phyloP scores from a whole-genome alignment of 2,113 vertebrate genomes.

The Platanista minor region DNA sequence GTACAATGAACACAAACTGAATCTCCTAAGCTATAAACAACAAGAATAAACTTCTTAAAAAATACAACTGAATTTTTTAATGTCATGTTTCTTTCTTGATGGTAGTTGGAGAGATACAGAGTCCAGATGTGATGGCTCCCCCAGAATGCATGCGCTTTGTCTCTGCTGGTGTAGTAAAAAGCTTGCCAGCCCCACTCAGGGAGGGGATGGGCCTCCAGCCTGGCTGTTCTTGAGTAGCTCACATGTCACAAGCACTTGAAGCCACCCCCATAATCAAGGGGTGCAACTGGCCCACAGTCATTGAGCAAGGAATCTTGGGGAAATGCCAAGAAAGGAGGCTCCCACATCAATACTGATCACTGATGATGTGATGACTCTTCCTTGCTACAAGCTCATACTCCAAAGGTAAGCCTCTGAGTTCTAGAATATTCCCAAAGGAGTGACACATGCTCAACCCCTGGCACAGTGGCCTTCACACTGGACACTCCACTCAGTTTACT shows the following conservation, averaged over 20 bases:
- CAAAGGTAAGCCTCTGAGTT: neutral
- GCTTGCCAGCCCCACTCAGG: conserved; percentile 34
- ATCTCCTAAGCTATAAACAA: conserved; percentile 42
- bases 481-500: neutral
- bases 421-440: neutral
- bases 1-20: conserved; percentile 24
- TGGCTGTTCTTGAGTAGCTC: conserved; percentile 20
- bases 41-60: conserved; percentile 52
- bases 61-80: conserved; percentile 49
- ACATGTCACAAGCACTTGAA: neutral
- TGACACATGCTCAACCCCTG: neutral
- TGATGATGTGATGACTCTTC: neutral
- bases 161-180: neutral
- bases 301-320: neutral
- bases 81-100: conserved; percentile 59
- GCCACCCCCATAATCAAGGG: neutral
- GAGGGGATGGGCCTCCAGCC: neutral
- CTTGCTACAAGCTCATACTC: neutral
- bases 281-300: neutral
- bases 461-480: neutral
- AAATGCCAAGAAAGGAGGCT: neutral
- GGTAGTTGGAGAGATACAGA: conserved; percentile 62
- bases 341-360: neutral
- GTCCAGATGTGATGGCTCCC: conserved; percentile 59
- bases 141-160: conserved; percentile 28